Evolutionary conservation across 2,797 vertebrate genomes (phyloP).

Genomic region (Phylloscopus collybita): DNA sequence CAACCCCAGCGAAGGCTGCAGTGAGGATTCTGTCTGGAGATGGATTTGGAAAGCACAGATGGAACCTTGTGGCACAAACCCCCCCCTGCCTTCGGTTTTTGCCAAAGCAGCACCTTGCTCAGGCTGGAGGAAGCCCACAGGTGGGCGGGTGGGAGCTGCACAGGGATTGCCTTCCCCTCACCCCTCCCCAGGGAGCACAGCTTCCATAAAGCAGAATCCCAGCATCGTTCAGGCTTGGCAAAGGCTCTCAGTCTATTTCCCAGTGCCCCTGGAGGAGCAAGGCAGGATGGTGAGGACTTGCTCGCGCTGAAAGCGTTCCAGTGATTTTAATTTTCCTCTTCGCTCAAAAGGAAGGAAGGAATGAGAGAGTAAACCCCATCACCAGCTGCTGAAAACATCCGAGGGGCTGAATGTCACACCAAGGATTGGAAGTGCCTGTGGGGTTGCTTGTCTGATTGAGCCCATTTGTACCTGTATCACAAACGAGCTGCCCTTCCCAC

Average conservation of each 20-base stretch:
- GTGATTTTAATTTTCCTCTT: background rate
- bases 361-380: background rate
- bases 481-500: background rate
- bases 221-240: background rate
- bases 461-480: background rate
- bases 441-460: background rate
- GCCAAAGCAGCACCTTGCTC: background rate
- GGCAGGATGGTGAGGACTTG: background rate
- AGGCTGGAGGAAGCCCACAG: fast-evolving
- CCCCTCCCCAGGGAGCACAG: background rate
- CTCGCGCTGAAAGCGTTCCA: background rate
- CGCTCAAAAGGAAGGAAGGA: background rate
- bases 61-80: background rate
- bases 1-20: background rate
- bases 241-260: background rate
- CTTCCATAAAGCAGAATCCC: background rate
- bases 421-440: background rate
- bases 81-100: background rate
- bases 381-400: background rate
- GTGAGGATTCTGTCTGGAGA: background rate
- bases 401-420: background rate
- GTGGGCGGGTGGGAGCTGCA: background rate
- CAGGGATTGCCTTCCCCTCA: background rate
- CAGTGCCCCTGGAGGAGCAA: background rate
- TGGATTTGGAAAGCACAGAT: background rate